Evolutionary conservation across 92 coral and sea anemone genomes (phyloP).

Genomic region (Palythoa caribaeorum): DNA sequence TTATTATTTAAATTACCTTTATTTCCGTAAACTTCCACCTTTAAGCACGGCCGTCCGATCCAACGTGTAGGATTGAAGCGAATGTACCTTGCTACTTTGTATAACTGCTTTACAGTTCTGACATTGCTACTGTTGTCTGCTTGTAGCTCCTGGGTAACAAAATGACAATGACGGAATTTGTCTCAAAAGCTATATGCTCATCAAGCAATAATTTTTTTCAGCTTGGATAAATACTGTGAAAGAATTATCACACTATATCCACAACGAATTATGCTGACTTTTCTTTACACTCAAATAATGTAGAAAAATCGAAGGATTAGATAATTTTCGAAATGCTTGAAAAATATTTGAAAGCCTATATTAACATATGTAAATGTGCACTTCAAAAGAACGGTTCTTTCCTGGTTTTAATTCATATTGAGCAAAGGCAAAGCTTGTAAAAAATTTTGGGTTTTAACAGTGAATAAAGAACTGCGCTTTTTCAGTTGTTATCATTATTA

Average conservation of each 20-base stretch:
- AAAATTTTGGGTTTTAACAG: too few relatives aligned
- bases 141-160: background rate
- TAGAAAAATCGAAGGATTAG: too few relatives aligned
- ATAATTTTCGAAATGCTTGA: too few relatives aligned
- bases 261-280: too few relatives aligned
- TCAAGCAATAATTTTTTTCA: background rate
- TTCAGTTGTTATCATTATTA: too few relatives aligned
- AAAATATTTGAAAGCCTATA: too few relatives aligned
- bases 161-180: background rate
- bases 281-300: too few relatives aligned
- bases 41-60: conserved; percentile 1
- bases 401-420: too few relatives aligned
- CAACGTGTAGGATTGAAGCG: background rate
- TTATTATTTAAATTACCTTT: background rate
- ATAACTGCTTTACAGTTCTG: background rate
- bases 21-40: conserved; percentile 5
- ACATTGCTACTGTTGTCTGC: background rate
- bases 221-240: background rate
- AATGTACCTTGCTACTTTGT: background rate
- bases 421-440: too few relatives aligned
- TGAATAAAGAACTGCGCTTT: too few relatives aligned
- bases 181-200: background rate
- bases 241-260: background rate
- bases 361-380: too few relatives aligned
- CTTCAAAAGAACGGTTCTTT: too few relatives aligned